Base-by-base conservation (phyloP, 2,888 invertebrate species). In the Ernsta delagoae region DNA sequence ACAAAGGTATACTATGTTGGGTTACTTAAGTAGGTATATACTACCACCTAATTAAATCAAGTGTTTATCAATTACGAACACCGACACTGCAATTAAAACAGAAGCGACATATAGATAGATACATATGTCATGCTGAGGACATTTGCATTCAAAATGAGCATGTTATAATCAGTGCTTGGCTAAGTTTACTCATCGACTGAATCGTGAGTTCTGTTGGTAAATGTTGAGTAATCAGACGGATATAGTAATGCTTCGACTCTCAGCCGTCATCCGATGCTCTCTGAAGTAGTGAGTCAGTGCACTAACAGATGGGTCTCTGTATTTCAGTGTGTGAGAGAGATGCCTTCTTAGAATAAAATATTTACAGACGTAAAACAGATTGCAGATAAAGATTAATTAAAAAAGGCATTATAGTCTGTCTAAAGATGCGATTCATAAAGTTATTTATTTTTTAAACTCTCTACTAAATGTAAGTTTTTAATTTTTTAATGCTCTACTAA, bases 201-300 rank as follows among this genome's bases (percentile, higher is more conserved):
- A 56, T 62, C 60, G 70, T 59, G 54, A 54, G 69, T 64, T 70
- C 65, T 56, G 59, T 53, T 53, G 53, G 66, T 24, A 68, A 62
- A 57, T 65, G 81, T 89, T 90, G 90, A 90, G 90, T 86, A 90
- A 90, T 81, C 77, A 45, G 82, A 85, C 83, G 79, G 82, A 88
- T 91, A 84, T 89, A 90, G 88, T 78, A 60, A 78, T 75, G 78
- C 62, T 68, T 62, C 78, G 79, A 77, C 77, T 79, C 75, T 70
- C 72, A 73, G 74, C 75, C 77, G 81, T 84, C 83, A 84, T 80
- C 75, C 71, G 75, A 79, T 70, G 67, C 69, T 68, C 56, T 79
- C 76, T 77, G 74, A 75, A 70, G 41, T 36, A 64, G 73, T 88
- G 87, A 89, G 75, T 89, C 89, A 87, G 79, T 59, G 72, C 72